Percentiles rank a stretch among this genome's conserved stretches.
These are phyloP conservation scores for Alfaro cultratus DNA, from an alignment of 2,797 vertebrate genomes.

Conservation along the genomic window DNA sequence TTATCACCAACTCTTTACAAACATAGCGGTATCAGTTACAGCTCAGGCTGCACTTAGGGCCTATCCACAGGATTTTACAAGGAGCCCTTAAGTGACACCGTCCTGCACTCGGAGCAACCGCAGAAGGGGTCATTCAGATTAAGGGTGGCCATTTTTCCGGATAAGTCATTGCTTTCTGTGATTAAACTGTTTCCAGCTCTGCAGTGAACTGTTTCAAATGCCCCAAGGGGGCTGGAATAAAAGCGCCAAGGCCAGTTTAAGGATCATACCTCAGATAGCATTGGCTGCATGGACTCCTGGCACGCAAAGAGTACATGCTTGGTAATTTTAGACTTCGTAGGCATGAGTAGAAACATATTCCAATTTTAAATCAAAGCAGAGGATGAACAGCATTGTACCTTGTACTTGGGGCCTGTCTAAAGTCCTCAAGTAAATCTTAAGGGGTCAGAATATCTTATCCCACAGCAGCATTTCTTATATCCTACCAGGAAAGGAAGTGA, in stretches of 20 bases:
- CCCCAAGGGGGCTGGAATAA: slow-evolving; percentile 59
- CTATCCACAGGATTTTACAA: slow-evolving; percentile 61
- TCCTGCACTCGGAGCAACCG: slow-evolving; percentile 50
- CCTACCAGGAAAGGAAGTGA: slow-evolving; percentile 59
- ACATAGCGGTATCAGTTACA: slow-evolving; percentile 76
- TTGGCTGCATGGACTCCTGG: slow-evolving; percentile 53
- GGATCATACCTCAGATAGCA: slow-evolving; percentile 72
- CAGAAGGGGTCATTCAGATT: slow-evolving; percentile 56
- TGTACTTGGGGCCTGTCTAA: slow-evolving; percentile 39
- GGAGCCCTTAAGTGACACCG: slow-evolving; percentile 64
- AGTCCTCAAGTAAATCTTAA: slow-evolving; percentile 46
- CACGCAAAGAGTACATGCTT: slow-evolving; percentile 56
- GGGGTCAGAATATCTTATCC: slow-evolving; percentile 62
- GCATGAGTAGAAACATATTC: slow-evolving; percentile 56
- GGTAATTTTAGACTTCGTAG: slow-evolving; percentile 73
- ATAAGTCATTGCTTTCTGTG: slow-evolving; percentile 49
- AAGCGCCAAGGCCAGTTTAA: slow-evolving; percentile 61
- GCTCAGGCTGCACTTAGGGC: slow-evolving; percentile 61
- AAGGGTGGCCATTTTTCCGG: slow-evolving; percentile 36
- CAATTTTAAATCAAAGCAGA: slow-evolving; percentile 67
- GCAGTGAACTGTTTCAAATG: slow-evolving; percentile 54
- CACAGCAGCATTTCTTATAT: slow-evolving; percentile 52
- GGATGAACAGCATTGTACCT: slow-evolving; percentile 60
- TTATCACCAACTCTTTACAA: slow-evolving; percentile 62
- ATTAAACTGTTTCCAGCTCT: slow-evolving; percentile 57